A percentile compares a stretch with the other conserved stretches of the same genome.
phyloP scores from a whole-genome alignment of 2,888 invertebrate species.

The Smittia sp. region DNA sequence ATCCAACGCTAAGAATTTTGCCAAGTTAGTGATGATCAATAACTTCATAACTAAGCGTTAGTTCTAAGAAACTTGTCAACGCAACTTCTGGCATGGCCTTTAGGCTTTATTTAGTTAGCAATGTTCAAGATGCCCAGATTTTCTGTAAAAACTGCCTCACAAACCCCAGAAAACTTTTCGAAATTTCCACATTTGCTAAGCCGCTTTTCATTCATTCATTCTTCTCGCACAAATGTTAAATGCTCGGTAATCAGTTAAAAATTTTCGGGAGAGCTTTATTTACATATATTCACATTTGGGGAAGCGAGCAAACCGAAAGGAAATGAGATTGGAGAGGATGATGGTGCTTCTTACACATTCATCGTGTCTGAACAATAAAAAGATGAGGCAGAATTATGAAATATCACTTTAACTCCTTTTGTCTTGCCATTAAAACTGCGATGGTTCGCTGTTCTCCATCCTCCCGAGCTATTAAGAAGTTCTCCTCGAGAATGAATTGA shows the following conservation, averaged over 20 bases:
- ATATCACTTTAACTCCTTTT: constrained; percentile 28
- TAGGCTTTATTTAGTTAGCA: too few species aligned
- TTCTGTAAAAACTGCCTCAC: too few species aligned
- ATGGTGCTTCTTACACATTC: not conserved
- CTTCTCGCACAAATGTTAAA: not conserved
- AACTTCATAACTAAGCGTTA: too few species aligned
- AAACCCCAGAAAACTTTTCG: not conserved
- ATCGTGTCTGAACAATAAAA: constrained; percentile 4
- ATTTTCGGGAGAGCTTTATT: not conserved
- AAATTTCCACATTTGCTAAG: not conserved
- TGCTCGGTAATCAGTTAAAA: constrained; percentile 23
- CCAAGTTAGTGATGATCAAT: too few species aligned
- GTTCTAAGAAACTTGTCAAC: too few species aligned
- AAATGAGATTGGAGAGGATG: constrained; percentile 16
- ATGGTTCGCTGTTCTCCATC: not conserved
- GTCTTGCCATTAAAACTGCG: constrained; percentile 8
- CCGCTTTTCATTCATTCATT: not conserved
- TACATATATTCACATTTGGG: not conserved
- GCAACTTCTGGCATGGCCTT: too few species aligned
- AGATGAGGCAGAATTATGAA: constrained; percentile 23
- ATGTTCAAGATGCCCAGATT: too few species aligned
- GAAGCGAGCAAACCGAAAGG: constrained; percentile 13
- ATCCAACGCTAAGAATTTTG: too few species aligned
- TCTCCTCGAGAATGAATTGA: not conserved
- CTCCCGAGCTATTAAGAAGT: not conserved